Percentiles rank a stretch among this genome's conserved stretches.
phyloP scores from a whole-genome alignment of 2,888 invertebrate genomes.

The Helobdella robusta region DNA sequence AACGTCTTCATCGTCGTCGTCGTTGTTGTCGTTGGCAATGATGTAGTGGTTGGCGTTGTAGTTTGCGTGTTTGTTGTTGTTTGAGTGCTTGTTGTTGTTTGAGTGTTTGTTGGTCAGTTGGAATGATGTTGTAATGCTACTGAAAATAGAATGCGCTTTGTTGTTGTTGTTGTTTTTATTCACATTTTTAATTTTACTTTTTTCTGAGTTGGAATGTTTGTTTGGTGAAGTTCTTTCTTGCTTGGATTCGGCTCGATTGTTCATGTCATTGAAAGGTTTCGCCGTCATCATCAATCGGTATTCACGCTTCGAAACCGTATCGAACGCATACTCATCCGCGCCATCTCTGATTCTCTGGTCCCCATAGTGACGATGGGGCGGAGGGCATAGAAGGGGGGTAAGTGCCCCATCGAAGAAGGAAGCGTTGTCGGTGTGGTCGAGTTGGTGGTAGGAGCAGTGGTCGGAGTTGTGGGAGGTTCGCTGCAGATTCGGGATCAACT shows the following conservation, averaged over 20 bases:
- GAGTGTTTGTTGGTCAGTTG: neutral
- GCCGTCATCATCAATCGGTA: too few species aligned
- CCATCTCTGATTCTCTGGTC: neutral
- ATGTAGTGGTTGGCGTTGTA: neutral
- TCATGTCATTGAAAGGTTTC: too few species aligned
- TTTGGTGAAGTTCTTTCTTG: neutral
- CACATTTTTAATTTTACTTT: neutral
- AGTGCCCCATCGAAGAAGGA: constrained; percentile 5
- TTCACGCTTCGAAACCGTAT: too few species aligned
- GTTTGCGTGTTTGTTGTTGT: neutral
- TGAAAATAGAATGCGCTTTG: neutral
- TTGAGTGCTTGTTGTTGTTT: constrained; percentile 6
- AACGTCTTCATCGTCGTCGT: neutral
- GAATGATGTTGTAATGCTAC: constrained; percentile 3
- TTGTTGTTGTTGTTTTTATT: neutral
- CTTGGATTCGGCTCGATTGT: neutral
- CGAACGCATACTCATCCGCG: too few species aligned
- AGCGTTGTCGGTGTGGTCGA: constrained; percentile 2
- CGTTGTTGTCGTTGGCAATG: neutral
- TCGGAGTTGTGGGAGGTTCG: constrained; percentile 63
- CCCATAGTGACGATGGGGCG: too few species aligned
- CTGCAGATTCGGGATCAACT: constrained; percentile 78
- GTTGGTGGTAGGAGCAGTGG: constrained; percentile 10
- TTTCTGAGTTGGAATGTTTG: constrained; percentile 2
- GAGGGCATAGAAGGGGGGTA: neutral